A percentile compares a stretch with the other conserved stretches of the same genome.
Conservation (phyloP, 2,113 vertebrate genomes). For the Zosterops japonicus region DNA sequence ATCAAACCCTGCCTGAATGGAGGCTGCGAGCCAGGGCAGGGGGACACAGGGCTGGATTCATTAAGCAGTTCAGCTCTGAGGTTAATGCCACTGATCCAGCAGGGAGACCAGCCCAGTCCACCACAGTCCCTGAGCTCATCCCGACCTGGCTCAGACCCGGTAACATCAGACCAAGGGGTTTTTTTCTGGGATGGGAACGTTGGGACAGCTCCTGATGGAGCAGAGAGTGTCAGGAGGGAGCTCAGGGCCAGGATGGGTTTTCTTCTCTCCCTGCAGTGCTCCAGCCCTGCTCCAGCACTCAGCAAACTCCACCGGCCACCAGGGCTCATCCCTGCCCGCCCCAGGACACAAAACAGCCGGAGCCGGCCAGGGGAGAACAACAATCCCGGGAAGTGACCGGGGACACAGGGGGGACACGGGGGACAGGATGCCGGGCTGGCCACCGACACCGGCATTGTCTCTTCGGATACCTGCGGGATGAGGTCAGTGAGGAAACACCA, state of each 20-base stretch:
- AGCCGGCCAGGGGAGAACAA: background rate
- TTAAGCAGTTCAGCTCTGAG: background rate
- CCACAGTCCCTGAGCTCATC: rapidly evolving
- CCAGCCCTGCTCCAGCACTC: rapidly evolving
- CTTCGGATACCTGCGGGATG: background rate
- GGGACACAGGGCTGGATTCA: background rate
- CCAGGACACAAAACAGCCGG: background rate
- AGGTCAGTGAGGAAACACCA: background rate
- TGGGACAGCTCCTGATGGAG: rapidly evolving
- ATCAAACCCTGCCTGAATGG: background rate
- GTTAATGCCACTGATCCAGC: background rate
- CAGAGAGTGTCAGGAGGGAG: background rate
- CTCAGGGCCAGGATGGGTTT: background rate
- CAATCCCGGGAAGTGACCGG: slow-evolving; percentile 48
- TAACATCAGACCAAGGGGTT: rapidly evolving
- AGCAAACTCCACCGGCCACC: rapidly evolving
- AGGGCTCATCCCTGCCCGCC: background rate
- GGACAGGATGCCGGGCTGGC: slow-evolving; percentile 45
- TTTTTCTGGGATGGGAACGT: background rate
- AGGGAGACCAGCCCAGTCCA: rapidly evolving
- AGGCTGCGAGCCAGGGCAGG: background rate
- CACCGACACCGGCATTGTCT: background rate
- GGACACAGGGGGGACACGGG: background rate
- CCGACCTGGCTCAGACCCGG: rapidly evolving
- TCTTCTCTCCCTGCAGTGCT: rapidly evolving